Percentiles rank a stretch among this genome's conserved stretches.
Evolutionary conservation across 2,113 vertebrate species (phyloP).

Genomic region (Scatophagus argus): DNA sequence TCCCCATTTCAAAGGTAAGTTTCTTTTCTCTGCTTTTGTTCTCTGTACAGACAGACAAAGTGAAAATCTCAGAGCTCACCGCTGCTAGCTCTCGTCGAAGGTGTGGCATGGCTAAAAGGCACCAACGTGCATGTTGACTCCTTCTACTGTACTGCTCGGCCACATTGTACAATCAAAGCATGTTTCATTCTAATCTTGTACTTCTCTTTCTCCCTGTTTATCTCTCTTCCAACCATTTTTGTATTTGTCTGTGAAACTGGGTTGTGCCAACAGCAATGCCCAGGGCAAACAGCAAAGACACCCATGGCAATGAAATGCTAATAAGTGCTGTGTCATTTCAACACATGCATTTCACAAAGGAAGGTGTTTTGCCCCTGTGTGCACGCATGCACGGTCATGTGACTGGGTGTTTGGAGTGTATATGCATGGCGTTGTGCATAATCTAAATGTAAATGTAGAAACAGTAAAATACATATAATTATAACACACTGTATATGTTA

Average conservation of each 20-base stretch:
- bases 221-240: constrained; percentile 23
- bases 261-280: constrained; percentile 76
- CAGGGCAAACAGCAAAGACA: constrained; percentile 73
- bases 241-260: constrained; percentile 70
- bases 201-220: not conserved
- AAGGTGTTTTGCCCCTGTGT: constrained; percentile 8
- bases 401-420: not conserved
- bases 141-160: too few relatives aligned
- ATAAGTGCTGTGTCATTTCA: constrained; percentile 69
- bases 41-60: constrained; percentile 30
- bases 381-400: constrained; percentile 22
- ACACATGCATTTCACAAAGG: constrained; percentile 35
- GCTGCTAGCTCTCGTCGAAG: constrained; percentile 36
- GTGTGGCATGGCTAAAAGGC: constrained; percentile 49
- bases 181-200: constrained; percentile 57
- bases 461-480: not conserved
- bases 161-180: constrained; percentile 58
- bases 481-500: not conserved
- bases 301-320: constrained; percentile 76
- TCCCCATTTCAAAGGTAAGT: constrained; percentile 72
- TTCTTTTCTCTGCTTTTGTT: constrained; percentile 9
- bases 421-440: constrained; percentile 5
- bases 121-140: constrained; percentile 34
- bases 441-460: not conserved
- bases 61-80: constrained; percentile 6